Conservation (phyloP, 1,140 invertebrate species). For the Brachionus rubens region DNA sequence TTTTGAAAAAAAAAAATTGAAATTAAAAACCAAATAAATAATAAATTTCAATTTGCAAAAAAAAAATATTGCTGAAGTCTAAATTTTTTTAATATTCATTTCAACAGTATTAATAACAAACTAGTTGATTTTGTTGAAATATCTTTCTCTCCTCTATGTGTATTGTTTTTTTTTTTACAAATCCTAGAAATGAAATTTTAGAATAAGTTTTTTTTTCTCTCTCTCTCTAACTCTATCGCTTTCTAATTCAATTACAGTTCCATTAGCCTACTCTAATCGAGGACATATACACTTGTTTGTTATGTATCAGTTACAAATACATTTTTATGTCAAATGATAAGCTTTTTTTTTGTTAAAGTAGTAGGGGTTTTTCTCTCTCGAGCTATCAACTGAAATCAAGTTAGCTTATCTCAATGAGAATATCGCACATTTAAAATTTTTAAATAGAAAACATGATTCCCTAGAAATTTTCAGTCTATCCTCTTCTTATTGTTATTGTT, state of each 20-base stretch:
- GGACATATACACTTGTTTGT: background rate
- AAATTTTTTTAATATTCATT: constrained; percentile 10
- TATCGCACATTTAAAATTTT: constrained; percentile 9
- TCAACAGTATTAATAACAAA: constrained; percentile 26
- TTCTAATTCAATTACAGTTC: constrained; percentile 14
- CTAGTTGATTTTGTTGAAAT: too few species aligned
- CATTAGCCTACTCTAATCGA: constrained; percentile 11
- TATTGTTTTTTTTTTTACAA: background rate
- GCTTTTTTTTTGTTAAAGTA: too few species aligned
- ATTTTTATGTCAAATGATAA: too few species aligned
- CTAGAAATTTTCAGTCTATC: too few species aligned
- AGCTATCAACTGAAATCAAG: background rate
- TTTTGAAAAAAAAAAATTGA: too few species aligned
- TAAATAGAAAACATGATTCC: too few species aligned
- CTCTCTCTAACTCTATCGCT: background rate
- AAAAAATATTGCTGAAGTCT: constrained; percentile 19
- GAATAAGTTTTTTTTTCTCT: background rate
- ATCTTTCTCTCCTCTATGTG: too few species aligned
- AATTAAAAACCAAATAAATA: too few species aligned
- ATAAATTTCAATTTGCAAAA: background rate
- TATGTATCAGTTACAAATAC: constrained; percentile 8
- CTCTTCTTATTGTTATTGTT: too few species aligned
- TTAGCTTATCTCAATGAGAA: constrained; percentile 40
- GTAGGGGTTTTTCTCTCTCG: too few species aligned
- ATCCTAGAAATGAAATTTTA: background rate